Evolutionary conservation across 2,113 vertebrate genomes (phyloP), one percentile per base, ranked within the genome.

Genomic region (Propithecus coquereli): DNA sequence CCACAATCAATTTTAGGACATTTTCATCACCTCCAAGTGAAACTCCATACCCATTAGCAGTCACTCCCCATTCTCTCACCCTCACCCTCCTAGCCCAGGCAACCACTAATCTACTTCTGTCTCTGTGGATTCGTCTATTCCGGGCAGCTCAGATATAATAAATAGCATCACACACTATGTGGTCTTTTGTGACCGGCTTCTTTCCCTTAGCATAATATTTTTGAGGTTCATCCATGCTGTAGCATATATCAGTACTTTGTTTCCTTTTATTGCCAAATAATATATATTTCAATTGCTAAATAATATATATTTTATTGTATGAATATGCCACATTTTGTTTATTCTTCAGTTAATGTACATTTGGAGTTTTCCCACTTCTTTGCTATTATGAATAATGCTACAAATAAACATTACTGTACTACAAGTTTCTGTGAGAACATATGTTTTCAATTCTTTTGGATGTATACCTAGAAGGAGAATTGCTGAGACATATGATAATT

Each of bases 171-270:
- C 12, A 57, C 20, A 73, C 27, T 52, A 73, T 83, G 32, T 82
- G 20, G 30, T 90, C 40, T 80, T 95, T 79, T 77, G 54, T 73
- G 68, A 90, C 40, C 68, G 13, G 13, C 20, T 79, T 45, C 30
- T 86, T 86, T 92, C 40, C 34, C 37, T 89, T 94, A 47, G 61
- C 61, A 76, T 87, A 97, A 65, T 52, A 74, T 90, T 95, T 93
- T 90, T 74, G 47, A 83, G 40, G 32, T 63, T 94, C 37, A 74
- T 73, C 14, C 20, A 61, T 61, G 20, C 73, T 47, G 45, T 22
- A 83, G 14, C 25, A 90, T 90, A 71, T 77, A 79, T 66, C 65
- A 83, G 37, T 52, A 84, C 8, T 79, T 92, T 93, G 50, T 77
- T 81, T 40, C 18, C 50, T 84, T 91, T 92, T 79, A 40, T 77